These are phyloP conservation scores for Drosophila maculinotata DNA, from an alignment of 2,888 invertebrate species.

Conservation along the genomic window DNA sequence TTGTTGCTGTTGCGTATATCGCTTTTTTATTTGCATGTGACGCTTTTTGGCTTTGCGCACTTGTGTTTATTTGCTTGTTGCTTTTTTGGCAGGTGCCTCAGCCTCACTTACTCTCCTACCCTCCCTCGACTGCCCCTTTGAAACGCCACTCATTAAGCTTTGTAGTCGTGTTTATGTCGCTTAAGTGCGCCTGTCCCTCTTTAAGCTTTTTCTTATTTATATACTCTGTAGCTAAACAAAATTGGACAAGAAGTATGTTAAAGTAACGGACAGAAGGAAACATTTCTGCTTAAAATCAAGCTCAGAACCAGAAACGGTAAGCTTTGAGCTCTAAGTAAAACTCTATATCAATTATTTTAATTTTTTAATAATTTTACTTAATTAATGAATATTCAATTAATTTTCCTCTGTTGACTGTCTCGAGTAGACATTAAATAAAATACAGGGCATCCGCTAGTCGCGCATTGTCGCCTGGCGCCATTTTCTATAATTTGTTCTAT, in stretches of 20 bases:
- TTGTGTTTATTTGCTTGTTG: conserved; percentile 62
- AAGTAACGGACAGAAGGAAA: background rate
- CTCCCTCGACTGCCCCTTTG: background rate
- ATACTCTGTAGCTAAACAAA: conserved; percentile 12
- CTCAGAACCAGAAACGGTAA: too few relatives aligned
- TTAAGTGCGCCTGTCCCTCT: conserved; percentile 11
- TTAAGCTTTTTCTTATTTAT: conserved; percentile 10
- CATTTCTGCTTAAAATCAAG: too few relatives aligned
- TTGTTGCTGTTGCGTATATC: conserved; percentile 23
- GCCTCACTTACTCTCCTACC: background rate
- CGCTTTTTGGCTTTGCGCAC: conserved; percentile 36
- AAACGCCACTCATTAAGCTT: conserved; percentile 44
- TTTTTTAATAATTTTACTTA: too few relatives aligned
- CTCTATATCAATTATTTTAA: too few relatives aligned
- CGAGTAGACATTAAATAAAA: background rate
- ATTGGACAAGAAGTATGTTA: background rate
- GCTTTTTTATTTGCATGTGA: conserved; percentile 54
- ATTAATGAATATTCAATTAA: too few relatives aligned
- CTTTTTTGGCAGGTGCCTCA: conserved; percentile 55
- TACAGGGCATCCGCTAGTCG: background rate
- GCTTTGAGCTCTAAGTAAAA: too few relatives aligned
- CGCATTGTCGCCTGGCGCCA: background rate
- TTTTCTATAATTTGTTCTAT: conserved; percentile 1
- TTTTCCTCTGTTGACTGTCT: too few relatives aligned
- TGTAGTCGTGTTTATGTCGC: conserved; percentile 21